A percentile compares a stretch with the other conserved stretches of the same genome.
phyloP scores from a whole-genome alignment of 1,140 invertebrate species.

The Polyergus mexicanus region DNA sequence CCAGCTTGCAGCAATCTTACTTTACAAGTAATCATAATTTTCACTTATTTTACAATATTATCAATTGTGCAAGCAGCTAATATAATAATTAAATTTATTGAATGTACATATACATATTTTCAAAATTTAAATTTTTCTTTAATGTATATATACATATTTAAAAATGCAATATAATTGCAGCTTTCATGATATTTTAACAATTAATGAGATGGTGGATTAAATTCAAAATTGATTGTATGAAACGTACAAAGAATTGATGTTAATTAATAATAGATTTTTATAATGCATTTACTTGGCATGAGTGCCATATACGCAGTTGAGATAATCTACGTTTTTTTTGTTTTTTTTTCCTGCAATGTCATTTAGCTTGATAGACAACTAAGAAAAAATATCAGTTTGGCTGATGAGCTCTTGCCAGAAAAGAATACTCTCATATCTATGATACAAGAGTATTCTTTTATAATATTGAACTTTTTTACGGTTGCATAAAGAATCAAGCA shows the following conservation, averaged over 20 bases:
- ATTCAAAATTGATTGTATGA: conserved; percentile 42
- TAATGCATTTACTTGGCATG: conserved; percentile 58
- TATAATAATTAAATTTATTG: conserved; percentile 64
- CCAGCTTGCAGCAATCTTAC: conserved; percentile 22
- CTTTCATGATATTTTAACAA: conserved; percentile 53
- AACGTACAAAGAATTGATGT: conserved; percentile 57
- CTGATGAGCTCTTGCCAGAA: conserved; percentile 16
- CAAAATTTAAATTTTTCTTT: conserved; percentile 60
- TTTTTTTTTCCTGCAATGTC: background rate
- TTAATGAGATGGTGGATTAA: conserved; percentile 9
- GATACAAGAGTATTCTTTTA: conserved; percentile 68
- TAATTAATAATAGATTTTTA: conserved; percentile 47
- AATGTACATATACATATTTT: conserved; percentile 48
- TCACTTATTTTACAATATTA: conserved; percentile 25
- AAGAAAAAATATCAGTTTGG: conserved; percentile 29
- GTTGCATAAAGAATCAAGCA: conserved; percentile 17
- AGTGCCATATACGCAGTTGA: conserved; percentile 5
- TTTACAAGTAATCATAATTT: conserved; percentile 24
- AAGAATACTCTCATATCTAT: conserved; percentile 10
- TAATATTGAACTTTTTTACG: conserved; percentile 27
- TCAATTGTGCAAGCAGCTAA: conserved; percentile 63
- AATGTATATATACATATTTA: conserved; percentile 49
- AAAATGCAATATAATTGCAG: conserved; percentile 33
- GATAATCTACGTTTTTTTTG: conserved; percentile 34
- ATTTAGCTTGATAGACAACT: conserved; percentile 11